A percentile compares a stretch with the other conserved stretches of the same genome.
These are phyloP conservation scores for Australoheros scitulus DNA, from an alignment of 2,113 vertebrate genomes.

Conservation along the genomic window DNA sequence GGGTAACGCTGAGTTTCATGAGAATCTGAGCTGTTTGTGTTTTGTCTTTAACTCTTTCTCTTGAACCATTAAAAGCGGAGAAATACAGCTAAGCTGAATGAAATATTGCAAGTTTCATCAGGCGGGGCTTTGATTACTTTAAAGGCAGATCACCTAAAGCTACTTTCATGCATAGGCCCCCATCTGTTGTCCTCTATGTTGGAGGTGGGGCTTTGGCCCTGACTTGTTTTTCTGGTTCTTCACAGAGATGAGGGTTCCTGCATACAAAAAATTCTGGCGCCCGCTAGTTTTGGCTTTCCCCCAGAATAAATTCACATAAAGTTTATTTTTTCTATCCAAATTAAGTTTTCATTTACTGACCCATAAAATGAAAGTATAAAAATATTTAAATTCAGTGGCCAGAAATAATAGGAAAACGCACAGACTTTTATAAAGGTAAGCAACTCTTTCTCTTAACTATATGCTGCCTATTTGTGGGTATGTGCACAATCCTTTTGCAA, in stretches of 20 bases:
- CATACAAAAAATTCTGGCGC: background rate
- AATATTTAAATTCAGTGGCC: accelerated
- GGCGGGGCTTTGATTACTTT: background rate
- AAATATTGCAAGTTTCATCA: background rate
- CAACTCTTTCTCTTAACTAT: background rate
- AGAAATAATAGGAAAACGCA: background rate
- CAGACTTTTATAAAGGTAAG: background rate
- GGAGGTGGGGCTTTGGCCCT: background rate
- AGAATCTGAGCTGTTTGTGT: background rate
- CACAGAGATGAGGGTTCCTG: background rate
- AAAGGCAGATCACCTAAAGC: background rate
- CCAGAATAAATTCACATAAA: background rate
- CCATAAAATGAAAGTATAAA: background rate
- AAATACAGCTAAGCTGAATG: background rate
- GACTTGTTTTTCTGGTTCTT: background rate
- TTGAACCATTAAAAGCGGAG: background rate
- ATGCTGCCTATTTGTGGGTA: background rate
- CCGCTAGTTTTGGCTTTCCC: background rate
- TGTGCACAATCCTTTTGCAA: background rate
- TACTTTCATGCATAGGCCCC: background rate
- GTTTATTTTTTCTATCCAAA: no score
- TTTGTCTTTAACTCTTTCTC: no score
- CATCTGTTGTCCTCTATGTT: background rate
- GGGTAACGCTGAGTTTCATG: background rate
- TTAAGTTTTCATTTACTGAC: no score